Conservation (phyloP, 1,140 invertebrate genomes). For the Diorhabda carinulata region DNA sequence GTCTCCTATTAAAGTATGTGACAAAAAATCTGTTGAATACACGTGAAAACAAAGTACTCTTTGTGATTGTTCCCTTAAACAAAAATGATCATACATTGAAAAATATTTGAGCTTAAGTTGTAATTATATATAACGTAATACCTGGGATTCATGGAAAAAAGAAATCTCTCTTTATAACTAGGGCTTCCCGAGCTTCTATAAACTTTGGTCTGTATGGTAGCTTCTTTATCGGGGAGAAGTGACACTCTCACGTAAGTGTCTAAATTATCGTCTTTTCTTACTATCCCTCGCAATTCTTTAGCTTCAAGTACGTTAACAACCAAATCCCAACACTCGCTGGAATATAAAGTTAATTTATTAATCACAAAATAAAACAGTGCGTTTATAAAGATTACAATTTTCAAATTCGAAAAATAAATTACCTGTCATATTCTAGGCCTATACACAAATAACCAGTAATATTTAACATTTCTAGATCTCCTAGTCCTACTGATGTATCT, state of each 20-base stretch:
- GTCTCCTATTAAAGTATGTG: conserved; percentile 63
- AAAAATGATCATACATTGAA: conserved; percentile 2
- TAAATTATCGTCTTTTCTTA: conserved; percentile 56
- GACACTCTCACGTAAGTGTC: conserved; percentile 75
- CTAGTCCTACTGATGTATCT: conserved; percentile 70
- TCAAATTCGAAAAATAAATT: neutral
- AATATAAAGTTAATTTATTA: conserved; percentile 19
- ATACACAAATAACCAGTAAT: conserved; percentile 73
- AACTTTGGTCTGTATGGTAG: conserved; percentile 70
- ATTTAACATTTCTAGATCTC: conserved; percentile 67
- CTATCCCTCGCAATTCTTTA: conserved; percentile 63
- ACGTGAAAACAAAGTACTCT: conserved; percentile 59
- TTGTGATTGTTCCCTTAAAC: conserved; percentile 41
- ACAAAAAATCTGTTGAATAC: conserved; percentile 59
- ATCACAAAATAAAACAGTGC: neutral
- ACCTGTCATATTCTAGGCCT: conserved; percentile 75
- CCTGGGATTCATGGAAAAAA: conserved; percentile 60
- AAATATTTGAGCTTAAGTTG: neutral
- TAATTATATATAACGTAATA: neutral
- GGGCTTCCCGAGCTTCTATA: conserved; percentile 64
- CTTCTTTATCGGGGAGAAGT: conserved; percentile 66
- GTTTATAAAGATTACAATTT: neutral
- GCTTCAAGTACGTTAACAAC: conserved; percentile 73
- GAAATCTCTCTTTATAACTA: conserved; percentile 70
- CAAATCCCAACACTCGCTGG: conserved; percentile 66